A percentile compares a stretch with the other conserved stretches of the same genome.
These are phyloP conservation scores for Lutjanus argentimaculatus DNA, from an alignment of 2,797 vertebrate species.

Conservation along the genomic window DNA sequence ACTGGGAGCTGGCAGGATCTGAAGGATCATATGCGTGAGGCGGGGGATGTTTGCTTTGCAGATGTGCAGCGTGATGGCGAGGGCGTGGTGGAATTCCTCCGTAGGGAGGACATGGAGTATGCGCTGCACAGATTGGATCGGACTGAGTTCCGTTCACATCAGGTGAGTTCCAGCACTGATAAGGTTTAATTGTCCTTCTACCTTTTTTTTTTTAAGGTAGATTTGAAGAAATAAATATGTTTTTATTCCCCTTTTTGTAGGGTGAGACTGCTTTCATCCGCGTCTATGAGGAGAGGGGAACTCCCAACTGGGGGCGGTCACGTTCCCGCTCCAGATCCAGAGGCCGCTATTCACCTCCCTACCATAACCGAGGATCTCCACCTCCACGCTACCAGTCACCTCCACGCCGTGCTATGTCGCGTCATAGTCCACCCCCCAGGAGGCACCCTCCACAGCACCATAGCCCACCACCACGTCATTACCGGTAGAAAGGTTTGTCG, in stretches of 20 bases:
- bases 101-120: constrained; percentile 93
- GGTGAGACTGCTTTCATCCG: constrained; percentile 92
- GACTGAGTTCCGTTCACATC: constrained; percentile 91
- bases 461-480: constrained; percentile 88
- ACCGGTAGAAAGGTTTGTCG: constrained; percentile 77
- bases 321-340: constrained; percentile 93
- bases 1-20: constrained; percentile 95
- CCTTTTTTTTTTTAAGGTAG: not conserved
- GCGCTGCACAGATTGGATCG: constrained; percentile 90
- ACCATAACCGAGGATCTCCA: constrained; percentile 92
- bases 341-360: constrained; percentile 93
- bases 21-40: constrained; percentile 92
- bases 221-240: not conserved
- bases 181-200: not conserved
- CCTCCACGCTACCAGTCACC: constrained; percentile 91
- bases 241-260: constrained; percentile 36
- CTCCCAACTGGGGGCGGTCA: constrained; percentile 88
- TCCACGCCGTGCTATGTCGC: constrained; percentile 87
- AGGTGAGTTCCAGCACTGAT: constrained; percentile 77
- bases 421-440: constrained; percentile 86
- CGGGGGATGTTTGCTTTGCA: constrained; percentile 91
- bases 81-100: constrained; percentile 92
- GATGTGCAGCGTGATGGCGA: constrained; percentile 91
- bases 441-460: constrained; percentile 79
- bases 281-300: constrained; percentile 90